Evolutionary conservation across 2,113 vertebrate species (phyloP).

Genomic region (Albula glossodonta): DNA sequence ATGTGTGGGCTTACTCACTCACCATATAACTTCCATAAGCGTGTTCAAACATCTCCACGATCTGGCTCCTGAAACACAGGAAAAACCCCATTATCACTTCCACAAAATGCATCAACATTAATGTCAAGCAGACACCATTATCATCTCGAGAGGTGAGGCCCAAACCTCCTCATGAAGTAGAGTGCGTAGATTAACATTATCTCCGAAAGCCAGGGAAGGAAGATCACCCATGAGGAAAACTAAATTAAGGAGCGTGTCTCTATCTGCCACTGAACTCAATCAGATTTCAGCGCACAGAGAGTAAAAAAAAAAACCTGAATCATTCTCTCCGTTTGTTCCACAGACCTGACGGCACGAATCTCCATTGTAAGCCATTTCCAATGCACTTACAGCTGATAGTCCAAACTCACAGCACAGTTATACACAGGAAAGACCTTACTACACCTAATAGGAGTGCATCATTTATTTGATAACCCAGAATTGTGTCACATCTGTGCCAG

Average conservation of each 20-base stretch:
- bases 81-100: background rate
- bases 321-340: too few relatives aligned
- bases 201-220: background rate
- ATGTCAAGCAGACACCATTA: background rate
- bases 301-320: too few relatives aligned
- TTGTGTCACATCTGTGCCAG: too few relatives aligned
- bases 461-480: too few relatives aligned
- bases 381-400: too few relatives aligned
- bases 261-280: background rate
- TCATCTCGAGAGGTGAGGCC: background rate
- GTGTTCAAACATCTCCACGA: constrained; percentile 81
- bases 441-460: too few relatives aligned
- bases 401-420: too few relatives aligned
- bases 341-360: background rate
- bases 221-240: background rate
- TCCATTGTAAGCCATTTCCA: too few relatives aligned
- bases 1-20: constrained; percentile 31
- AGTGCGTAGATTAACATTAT: background rate
- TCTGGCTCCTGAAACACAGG: constrained; percentile 65
- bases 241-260: background rate
- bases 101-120: background rate
- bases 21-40: constrained; percentile 82
- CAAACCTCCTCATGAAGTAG: background rate
- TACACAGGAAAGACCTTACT: too few relatives aligned
- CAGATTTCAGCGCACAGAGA: too few relatives aligned